Percentiles rank a stretch among this genome's conserved stretches.
phyloP scores from a whole-genome alignment of 2,888 invertebrate genomes.

The Drosophila glabriapex region DNA sequence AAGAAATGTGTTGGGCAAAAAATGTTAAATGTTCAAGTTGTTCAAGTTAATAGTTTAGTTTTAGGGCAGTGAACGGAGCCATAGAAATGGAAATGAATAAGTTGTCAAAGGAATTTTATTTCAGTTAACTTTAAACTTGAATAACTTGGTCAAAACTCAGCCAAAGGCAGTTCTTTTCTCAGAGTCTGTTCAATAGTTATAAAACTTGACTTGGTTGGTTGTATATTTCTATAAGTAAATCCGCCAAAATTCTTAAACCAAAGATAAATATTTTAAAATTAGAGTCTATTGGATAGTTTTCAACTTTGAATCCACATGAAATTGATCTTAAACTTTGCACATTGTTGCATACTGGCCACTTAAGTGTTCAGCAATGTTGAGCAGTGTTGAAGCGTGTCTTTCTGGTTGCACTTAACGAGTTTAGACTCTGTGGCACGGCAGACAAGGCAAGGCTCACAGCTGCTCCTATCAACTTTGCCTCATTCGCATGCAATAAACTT shows the following conservation, averaged over 20 bases:
- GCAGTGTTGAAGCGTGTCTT: slow-evolving; percentile 6
- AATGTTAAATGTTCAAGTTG: background rate
- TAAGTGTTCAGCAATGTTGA: slow-evolving; percentile 5
- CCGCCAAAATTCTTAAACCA: background rate
- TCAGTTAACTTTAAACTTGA: background rate
- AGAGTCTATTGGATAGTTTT: background rate
- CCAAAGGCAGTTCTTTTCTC: background rate
- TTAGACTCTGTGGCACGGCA: background rate
- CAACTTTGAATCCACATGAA: background rate
- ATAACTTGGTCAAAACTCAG: background rate
- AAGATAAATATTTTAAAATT: background rate
- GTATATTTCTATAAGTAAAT: background rate
- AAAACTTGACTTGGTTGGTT: background rate
- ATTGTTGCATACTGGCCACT: slow-evolving; percentile 14
- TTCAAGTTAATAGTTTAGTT: background rate
- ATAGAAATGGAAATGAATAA: background rate
- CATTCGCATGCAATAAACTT: slow-evolving; percentile 57
- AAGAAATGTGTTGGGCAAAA: background rate
- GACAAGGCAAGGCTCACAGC: slow-evolving; percentile 4
- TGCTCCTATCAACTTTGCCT: slow-evolving; percentile 30
- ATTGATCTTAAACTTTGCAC: background rate
- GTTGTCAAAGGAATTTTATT: background rate
- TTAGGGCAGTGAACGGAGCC: background rate
- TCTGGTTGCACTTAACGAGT: slow-evolving; percentile 11
- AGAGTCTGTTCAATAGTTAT: background rate